Evolutionary conservation across 1,140 invertebrate genomes (phyloP).

Genomic region (Drosophila trapezifrons): DNA sequence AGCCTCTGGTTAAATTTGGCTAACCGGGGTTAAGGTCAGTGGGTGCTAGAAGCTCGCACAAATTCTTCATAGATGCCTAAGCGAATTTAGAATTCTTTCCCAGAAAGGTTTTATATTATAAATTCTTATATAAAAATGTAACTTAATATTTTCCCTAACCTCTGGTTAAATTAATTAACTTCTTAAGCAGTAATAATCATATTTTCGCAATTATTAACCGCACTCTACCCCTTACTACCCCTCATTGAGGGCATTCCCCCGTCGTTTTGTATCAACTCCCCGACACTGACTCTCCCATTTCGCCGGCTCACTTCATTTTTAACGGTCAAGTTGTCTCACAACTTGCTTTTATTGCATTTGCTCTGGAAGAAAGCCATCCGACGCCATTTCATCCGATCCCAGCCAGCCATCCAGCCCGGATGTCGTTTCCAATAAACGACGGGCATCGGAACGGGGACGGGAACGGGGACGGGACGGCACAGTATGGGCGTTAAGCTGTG

Average conservation of each 20-base stretch:
- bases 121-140: too few relatives aligned
- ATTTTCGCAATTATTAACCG: neutral
- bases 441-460: slow-evolving; percentile 50
- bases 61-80: neutral
- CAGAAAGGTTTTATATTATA: neutral
- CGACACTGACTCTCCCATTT: slow-evolving; percentile 1
- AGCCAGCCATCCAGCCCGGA: slow-evolving; percentile 36
- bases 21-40: neutral
- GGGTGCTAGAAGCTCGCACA: too few relatives aligned
- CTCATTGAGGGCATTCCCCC: slow-evolving; percentile 1
- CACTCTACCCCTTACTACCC: neutral
- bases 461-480: neutral
- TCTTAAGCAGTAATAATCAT: too few relatives aligned
- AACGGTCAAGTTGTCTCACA: slow-evolving; percentile 43
- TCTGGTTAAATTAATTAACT: neutral
- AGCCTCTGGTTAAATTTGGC: neutral
- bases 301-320: slow-evolving; percentile 36
- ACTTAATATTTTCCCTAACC: too few relatives aligned
- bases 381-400: slow-evolving; percentile 18
- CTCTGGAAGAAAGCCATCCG: slow-evolving; percentile 35
- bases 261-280: slow-evolving; percentile 3
- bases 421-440: slow-evolving; percentile 77
- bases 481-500: slow-evolving; percentile 52
- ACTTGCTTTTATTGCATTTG: slow-evolving; percentile 75
- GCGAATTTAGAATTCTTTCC: neutral